Base-by-base conservation (phyloP, 2,113 vertebrate genomes). In the Cepphus grylle region DNA sequence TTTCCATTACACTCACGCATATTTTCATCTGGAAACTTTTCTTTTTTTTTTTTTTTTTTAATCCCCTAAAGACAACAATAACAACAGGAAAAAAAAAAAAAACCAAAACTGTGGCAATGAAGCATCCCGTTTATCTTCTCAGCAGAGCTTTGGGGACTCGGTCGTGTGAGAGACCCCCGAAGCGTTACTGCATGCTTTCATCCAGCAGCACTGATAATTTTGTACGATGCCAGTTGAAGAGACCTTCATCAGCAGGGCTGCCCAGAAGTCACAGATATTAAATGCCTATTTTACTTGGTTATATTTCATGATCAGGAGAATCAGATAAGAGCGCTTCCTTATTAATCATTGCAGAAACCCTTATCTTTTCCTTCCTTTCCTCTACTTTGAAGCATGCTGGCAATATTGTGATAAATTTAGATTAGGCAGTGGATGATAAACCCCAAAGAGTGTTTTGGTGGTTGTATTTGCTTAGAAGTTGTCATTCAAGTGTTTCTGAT, bases 1-100 rank as follows among this genome's bases (percentile, higher is more conserved):
- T 94, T 96, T 91, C 90, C 74, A 91, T 92, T 97, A 91, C 89
- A 36, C 59, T 94, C 81, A 84, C 2, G 15, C 61, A 50, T 91
- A 91, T 95, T 94, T 92, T 94, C 86, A 84, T 81, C 80, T 94
- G 91, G 88, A 94, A 94, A 66, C 56, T 52, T 78, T 53, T 72
- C 49, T 25, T 36, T 23, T 32, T 7, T 2, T 2, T 14, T 36
- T 61, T 30, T 40, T 22, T 26, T 8, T 3, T 2, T 9, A 58
- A 38, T 43, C 40, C 26, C 5, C 27, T 11, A 22, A 47, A 73
- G 67, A 91, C 80, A 91, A 81, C 73, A 89, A 16, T 55, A 84
- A 76, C 50, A 95, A 63, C 2, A 2, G 21, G 9, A 14, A 12
- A 36, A 15, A 36, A 40, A 50, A 47, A 69, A 47, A 1, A 12